Evolutionary conservation across 2,888 invertebrate genomes (phyloP).

Genomic region (Odontocolon sp.): DNA sequence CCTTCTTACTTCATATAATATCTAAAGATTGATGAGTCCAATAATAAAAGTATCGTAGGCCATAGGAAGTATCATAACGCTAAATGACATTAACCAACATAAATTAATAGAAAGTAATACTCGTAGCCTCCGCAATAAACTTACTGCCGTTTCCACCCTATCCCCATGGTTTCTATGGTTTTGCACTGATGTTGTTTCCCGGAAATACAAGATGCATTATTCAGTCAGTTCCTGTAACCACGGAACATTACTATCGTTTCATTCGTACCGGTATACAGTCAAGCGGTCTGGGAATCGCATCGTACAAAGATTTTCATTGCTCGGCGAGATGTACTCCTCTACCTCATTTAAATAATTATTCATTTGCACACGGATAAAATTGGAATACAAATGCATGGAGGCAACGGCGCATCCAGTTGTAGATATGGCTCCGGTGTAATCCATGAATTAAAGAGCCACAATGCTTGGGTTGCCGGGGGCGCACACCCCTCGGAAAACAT

Average conservation of each 20-base stretch:
- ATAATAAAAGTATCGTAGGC: slow-evolving; percentile 14
- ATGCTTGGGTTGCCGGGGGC: background rate
- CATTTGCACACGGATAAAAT: slow-evolving; percentile 66
- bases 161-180: slow-evolving; percentile 4
- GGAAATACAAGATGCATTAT: slow-evolving; percentile 52
- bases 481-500: background rate
- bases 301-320: slow-evolving; percentile 34
- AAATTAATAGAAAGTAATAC: slow-evolving; percentile 45
- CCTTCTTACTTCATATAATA: background rate
- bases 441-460: slow-evolving; percentile 65
- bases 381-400: slow-evolving; percentile 63
- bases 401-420: background rate
- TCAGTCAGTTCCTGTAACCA: slow-evolving; percentile 37
- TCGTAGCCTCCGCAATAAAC: slow-evolving; percentile 4
- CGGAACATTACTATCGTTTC: slow-evolving; percentile 37
- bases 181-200: slow-evolving; percentile 29
- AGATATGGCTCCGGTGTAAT: slow-evolving; percentile 56
- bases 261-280: background rate
- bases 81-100: slow-evolving; percentile 29
- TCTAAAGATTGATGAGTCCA: slow-evolving; percentile 32
- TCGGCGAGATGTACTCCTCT: slow-evolving; percentile 4
- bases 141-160: slow-evolving; percentile 2
- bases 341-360: slow-evolving; percentile 69
- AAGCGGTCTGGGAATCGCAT: background rate
- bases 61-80: background rate